phyloP scores from a whole-genome alignment of 2,113 vertebrate genomes.

The Nothocercus nigrocapillus region DNA sequence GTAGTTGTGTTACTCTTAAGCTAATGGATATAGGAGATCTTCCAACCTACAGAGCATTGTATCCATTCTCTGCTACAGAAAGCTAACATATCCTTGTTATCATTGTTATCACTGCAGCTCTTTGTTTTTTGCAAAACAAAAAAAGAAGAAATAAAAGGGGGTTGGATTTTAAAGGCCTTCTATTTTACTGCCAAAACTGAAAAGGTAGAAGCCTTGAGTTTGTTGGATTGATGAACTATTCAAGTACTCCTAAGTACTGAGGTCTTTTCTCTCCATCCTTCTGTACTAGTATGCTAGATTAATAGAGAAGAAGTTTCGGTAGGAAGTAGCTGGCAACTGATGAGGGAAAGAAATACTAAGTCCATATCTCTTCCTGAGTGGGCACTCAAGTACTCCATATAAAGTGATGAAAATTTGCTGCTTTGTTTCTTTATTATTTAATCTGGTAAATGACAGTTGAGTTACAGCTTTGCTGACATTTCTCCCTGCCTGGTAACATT shows the following conservation, averaged over 20 bases:
- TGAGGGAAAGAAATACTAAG: not conserved
- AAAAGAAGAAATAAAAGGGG: not conserved
- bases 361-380: not conserved
- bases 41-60: not conserved
- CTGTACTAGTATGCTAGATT: not conserved
- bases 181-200: not conserved
- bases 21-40: not conserved
- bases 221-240: not conserved
- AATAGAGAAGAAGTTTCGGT: not conserved
- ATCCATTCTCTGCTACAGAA: not conserved
- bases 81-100: not conserved
- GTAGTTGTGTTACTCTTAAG: not conserved
- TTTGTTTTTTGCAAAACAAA: not conserved
- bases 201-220: rapidly evolving
- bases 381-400: not conserved
- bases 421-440: not conserved
- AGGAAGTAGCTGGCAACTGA: not conserved
- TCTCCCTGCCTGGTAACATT: not conserved
- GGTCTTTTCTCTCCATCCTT: not conserved
- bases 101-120: not conserved
- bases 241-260: not conserved
- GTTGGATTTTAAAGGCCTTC: not conserved
- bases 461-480: not conserved
- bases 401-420: not conserved
- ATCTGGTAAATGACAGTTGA: not conserved